Percentiles rank a stretch among this genome's conserved stretches.
phyloP scores from a whole-genome alignment of 2,113 vertebrate species.

The Pogonocichla stellata region DNA sequence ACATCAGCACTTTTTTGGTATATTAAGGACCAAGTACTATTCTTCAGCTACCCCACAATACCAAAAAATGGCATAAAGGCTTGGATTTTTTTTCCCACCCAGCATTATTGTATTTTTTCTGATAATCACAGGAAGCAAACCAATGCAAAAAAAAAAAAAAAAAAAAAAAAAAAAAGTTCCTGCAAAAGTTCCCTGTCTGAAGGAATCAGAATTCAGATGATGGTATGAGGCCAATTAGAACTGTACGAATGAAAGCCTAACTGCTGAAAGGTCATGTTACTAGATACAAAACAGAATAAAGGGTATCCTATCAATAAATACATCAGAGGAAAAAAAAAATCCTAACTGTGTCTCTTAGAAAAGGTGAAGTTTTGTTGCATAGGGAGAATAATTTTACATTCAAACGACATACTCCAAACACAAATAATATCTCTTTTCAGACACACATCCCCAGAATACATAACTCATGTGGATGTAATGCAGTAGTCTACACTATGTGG shows the following conservation, averaged over 20 bases:
- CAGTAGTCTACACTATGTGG: background rate
- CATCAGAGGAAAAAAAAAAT: fast-evolving
- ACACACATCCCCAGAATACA: background rate
- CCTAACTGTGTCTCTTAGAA: background rate
- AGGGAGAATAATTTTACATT: background rate
- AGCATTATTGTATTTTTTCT: background rate
- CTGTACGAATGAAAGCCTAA: background rate
- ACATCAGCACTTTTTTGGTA: background rate
- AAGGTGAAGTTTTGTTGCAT: background rate
- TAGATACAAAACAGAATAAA: background rate
- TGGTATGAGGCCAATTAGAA: background rate
- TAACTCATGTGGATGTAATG: background rate
- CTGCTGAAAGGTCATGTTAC: background rate
- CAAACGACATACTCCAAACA: background rate
- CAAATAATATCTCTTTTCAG: background rate
- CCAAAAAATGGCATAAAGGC: background rate
- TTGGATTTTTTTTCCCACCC: background rate
- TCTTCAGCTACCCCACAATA: background rate
- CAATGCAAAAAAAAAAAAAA: too few relatives aligned
- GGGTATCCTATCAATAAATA: background rate
- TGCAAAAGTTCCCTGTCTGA: background rate
- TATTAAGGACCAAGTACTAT: fast-evolving
- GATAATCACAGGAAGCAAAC: background rate
- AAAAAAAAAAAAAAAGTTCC: too few relatives aligned
- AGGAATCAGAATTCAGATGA: background rate